Conservation (phyloP, 2,797 vertebrate genomes). For the Prunella strophiata region DNA sequence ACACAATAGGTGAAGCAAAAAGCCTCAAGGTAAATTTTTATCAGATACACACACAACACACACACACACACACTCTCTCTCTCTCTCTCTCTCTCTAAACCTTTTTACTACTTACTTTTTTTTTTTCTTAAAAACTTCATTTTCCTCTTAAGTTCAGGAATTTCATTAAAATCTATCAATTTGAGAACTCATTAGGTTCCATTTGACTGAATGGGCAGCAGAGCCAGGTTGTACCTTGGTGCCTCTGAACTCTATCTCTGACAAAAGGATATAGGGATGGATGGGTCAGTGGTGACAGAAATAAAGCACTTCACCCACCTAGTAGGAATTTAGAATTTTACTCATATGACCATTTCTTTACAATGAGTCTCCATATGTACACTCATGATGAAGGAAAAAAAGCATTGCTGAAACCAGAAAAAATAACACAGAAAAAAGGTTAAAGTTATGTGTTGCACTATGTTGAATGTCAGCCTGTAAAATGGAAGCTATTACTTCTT, state of each 20-base stretch:
- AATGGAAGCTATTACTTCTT: neutral
- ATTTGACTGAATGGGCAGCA: neutral
- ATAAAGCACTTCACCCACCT: neutral
- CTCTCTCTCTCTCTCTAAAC: neutral
- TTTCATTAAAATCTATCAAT: neutral
- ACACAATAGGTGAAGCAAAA: neutral
- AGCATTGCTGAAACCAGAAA: neutral
- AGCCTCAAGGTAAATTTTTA: neutral
- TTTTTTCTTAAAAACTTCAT: neutral
- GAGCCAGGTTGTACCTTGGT: neutral
- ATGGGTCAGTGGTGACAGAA: neutral
- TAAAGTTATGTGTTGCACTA: neutral
- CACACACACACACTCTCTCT: neutral
- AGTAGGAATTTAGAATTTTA: neutral
- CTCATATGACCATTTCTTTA: neutral
- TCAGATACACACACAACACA: neutral
- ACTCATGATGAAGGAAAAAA: neutral
- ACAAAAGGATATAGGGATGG: neutral
- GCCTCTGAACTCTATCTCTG: neutral
- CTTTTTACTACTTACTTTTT: accelerated
- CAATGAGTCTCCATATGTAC: neutral
- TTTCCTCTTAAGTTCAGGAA: neutral
- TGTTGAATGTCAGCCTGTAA: conserved; percentile 15
- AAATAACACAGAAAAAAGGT: neutral
- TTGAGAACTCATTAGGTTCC: neutral